phyloP scores from a whole-genome alignment of 2,888 invertebrate genomes.

The Phytoseiulus persimilis region DNA sequence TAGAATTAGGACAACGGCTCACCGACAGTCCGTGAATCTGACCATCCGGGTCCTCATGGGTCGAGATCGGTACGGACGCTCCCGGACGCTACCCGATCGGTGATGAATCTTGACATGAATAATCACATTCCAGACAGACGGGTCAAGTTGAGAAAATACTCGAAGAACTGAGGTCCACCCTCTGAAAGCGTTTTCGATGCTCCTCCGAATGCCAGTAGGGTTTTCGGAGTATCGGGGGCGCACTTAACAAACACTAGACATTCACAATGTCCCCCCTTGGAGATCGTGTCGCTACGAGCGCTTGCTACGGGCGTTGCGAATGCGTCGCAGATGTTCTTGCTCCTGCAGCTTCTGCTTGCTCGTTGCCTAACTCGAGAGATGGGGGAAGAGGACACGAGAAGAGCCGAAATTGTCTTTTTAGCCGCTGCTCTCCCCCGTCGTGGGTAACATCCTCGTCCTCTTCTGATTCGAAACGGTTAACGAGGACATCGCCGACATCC shows the following conservation, averaged over 20 bases:
- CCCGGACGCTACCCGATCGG: too few species aligned
- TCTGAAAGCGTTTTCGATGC: neutral
- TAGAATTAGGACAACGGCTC: too few species aligned
- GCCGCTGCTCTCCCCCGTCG: neutral
- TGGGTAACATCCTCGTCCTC: neutral
- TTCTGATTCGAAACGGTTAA: neutral
- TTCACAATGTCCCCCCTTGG: neutral
- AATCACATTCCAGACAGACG: too few species aligned
- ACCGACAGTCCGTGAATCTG: too few species aligned
- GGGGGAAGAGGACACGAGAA: neutral
- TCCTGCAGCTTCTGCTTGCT: neutral
- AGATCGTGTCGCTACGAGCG: neutral
- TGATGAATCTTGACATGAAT: too few species aligned
- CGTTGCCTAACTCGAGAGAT: neutral
- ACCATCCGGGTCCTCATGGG: too few species aligned
- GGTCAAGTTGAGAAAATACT: neutral
- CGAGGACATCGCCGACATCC: neutral
- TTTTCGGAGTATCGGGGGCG: neutral
- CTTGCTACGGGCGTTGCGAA: constrained; percentile 5
- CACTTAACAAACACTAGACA: neutral
- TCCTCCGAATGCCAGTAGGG: neutral
- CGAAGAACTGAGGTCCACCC: neutral
- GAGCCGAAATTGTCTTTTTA: neutral
- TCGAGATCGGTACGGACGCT: too few species aligned
- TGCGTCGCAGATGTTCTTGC: neutral